Base-by-base conservation (phyloP, 2,797 vertebrate genomes). In the Oreochromis mossambicus region DNA sequence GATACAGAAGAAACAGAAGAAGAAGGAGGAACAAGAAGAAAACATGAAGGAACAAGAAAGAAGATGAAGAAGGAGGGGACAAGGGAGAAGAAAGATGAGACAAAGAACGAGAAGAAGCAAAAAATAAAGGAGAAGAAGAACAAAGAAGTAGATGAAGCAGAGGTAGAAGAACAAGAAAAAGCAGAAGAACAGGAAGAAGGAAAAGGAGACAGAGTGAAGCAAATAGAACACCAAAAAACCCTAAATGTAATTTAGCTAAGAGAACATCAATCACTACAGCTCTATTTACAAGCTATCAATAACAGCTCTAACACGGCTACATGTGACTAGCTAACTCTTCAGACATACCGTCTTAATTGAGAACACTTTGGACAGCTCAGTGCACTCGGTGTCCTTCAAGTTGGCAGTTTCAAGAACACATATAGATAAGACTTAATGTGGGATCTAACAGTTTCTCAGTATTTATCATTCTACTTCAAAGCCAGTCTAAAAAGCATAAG, bases 301-400 rank as follows among this genome's bases (percentile, higher is more conserved):
- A 9, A 83, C 63, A 86, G 41, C 56, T 63, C 79, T 77, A 85
- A 85, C 77, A 87, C 38, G 36, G 66, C 77, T 90, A 93, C 13
- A 2, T 10, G 26, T 52, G 76, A 66, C 84, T 79, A 83, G 11
- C 26, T 46, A 79, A 77, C 21, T 76, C 48, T 52, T 41, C 21
- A 84, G 50, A 92, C 94, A 70, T 96, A 96, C 95, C 95, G 90
- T 93, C 50, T 91, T n/a, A 84, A 88, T 66, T 95, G 89, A 80
- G 94, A 95, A 84, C 94, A 95, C 90, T 94, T 93, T 55, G 92
- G 93, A 86, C 93, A 95, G 88, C 84, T 94, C 83, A 87, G 55
- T 66, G 84, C 76, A 79, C 88, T 89, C 3, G 84, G 87, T 19
- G 87, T 90, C 91, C 95, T 95, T 94, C 79, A 86, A 83, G 91